phyloP scores from a whole-genome alignment of 2,888 invertebrate species.

The Drosophila paranaensis region DNA sequence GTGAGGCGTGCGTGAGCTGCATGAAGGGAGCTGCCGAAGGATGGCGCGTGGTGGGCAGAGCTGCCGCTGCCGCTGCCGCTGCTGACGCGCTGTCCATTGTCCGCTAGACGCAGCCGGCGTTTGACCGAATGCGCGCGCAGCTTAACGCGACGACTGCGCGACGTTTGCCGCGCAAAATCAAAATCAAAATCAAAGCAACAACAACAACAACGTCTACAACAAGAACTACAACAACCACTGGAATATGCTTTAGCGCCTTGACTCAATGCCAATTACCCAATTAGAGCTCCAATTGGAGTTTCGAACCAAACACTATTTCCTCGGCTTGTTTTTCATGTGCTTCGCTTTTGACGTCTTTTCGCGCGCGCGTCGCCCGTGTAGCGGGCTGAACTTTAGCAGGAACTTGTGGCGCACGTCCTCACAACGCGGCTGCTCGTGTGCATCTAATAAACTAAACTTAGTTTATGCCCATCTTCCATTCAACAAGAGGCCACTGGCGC shows the following conservation, averaged over 20 bases:
- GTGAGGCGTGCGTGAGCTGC: slow-evolving; percentile 21
- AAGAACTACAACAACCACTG: slow-evolving; percentile 17
- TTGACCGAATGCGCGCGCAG: slow-evolving; percentile 57
- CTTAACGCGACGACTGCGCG: slow-evolving; percentile 46
- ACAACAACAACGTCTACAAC: slow-evolving; percentile 19
- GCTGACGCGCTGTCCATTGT: slow-evolving; percentile 35
- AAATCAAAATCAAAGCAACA: slow-evolving; percentile 29
- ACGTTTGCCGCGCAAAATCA: slow-evolving; percentile 51
- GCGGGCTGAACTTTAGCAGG: slow-evolving; percentile 26
- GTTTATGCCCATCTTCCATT: slow-evolving; percentile 81
- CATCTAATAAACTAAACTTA: slow-evolving; percentile 85
- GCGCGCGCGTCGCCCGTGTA: slow-evolving; percentile 34
- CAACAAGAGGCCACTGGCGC: slow-evolving; percentile 57
- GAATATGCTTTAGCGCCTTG: background rate
- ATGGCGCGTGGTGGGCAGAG: background rate
- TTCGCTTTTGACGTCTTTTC: slow-evolving; percentile 9
- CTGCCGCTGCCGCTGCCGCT: background rate
- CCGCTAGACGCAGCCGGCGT: slow-evolving; percentile 49
- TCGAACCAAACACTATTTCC: slow-evolving; percentile 11
- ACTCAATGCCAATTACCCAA: slow-evolving; percentile 21
- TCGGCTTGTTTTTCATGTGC: background rate
- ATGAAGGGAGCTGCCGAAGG: background rate
- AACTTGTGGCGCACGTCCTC: slow-evolving; percentile 82
- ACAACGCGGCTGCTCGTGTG: slow-evolving; percentile 85
- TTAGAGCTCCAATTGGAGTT: slow-evolving; percentile 2